Conservation (phyloP, 2,797 vertebrate genomes). For the Spea hammondii region DNA sequence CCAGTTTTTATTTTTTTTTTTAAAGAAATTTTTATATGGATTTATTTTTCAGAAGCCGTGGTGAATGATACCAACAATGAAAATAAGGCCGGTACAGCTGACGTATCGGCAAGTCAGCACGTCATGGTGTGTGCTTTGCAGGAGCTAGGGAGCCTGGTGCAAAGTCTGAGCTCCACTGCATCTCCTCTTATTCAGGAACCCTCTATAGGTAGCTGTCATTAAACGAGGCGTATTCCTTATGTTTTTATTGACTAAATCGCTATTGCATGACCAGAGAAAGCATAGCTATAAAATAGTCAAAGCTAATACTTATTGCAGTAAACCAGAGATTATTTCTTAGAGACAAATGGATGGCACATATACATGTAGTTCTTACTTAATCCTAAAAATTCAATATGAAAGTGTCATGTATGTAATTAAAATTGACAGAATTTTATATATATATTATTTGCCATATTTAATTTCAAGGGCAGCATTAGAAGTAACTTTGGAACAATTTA, state of each 20-base stretch:
- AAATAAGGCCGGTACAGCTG: conserved; percentile 86
- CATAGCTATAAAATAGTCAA: no score
- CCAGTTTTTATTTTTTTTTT: neutral
- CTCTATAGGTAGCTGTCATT: conserved; percentile 78
- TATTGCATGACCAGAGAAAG: no score
- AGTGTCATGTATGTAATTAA: no score
- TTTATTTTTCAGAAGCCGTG: conserved; percentile 80
- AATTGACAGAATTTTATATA: no score
- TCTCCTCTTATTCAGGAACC: conserved; percentile 96
- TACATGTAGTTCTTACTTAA: neutral
- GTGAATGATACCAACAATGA: conserved; percentile 92
- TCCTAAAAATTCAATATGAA: no score
- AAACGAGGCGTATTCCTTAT: neutral
- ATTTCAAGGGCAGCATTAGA: no score
- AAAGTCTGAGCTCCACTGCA: conserved; percentile 92
- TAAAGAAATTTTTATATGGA: neutral
- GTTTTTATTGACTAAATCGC: no score
- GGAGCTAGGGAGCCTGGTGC: conserved; percentile 93
- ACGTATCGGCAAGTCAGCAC: conserved; percentile 94
- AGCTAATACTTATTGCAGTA: no score
- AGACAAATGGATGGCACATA: neutral
- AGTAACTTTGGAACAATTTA: no score
- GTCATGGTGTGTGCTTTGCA: conserved; percentile 98
- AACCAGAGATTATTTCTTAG: no score
- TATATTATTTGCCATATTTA: no score